Evolutionary conservation across 2,888 invertebrate species (phyloP).

Genomic region (Ectemnius cavifrons): DNA sequence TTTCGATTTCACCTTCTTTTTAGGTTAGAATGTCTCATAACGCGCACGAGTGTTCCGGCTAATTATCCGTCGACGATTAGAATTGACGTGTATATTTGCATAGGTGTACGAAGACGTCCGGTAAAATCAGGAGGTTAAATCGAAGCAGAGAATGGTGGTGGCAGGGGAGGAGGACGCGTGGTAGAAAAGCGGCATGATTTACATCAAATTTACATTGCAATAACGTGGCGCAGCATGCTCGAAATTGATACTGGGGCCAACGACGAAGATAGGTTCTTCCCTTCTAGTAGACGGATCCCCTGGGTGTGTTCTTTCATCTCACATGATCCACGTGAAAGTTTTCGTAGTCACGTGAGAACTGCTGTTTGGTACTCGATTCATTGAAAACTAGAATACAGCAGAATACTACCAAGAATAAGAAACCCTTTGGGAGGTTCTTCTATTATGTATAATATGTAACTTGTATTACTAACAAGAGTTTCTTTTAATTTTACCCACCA

Average conservation of each 20-base stretch:
- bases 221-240: slow-evolving; percentile 30
- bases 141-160: not conserved
- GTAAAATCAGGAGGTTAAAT: not conserved
- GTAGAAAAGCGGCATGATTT: slow-evolving; percentile 46
- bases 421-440: too few relatives aligned
- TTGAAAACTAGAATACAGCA: too few relatives aligned
- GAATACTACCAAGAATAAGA: too few relatives aligned
- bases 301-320: slow-evolving; percentile 26
- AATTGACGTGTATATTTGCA: too few relatives aligned
- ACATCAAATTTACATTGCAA: slow-evolving; percentile 57
- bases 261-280: slow-evolving; percentile 4
- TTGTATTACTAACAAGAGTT: too few relatives aligned
- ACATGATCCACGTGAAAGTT: slow-evolving; percentile 1
- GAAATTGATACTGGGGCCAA: slow-evolving; percentile 35
- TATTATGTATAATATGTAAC: too few relatives aligned
- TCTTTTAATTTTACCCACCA: too few relatives aligned
- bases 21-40: too few relatives aligned
- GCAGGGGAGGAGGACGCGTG: slow-evolving; percentile 2
- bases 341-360: slow-evolving; percentile 1
- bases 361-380: too few relatives aligned
- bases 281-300: not conserved
- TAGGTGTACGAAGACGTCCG: not conserved
- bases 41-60: too few relatives aligned
- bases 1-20: too few relatives aligned
- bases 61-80: too few relatives aligned